A percentile compares a stretch with the other conserved stretches of the same genome.
phyloP scores from a whole-genome alignment of 2,797 vertebrate species.

The Geotrypetes seraphini region DNA sequence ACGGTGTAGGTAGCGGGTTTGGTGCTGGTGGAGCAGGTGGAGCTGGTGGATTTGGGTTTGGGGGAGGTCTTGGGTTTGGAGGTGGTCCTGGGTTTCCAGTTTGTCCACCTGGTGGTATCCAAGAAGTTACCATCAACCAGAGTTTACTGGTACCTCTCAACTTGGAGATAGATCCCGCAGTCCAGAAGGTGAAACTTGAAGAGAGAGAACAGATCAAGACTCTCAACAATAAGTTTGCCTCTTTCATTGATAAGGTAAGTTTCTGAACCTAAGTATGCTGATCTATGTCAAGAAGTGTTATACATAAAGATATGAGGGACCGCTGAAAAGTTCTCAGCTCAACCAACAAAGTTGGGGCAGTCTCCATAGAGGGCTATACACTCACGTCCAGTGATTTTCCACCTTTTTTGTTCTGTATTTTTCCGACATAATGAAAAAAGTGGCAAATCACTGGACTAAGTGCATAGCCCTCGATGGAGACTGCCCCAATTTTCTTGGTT shows the following conservation, averaged over 20 bases:
- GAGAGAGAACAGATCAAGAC: conserved; percentile 88
- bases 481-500: no score
- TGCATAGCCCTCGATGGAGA: no score
- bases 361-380: no score
- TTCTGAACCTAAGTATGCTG: no score
- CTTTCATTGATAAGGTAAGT: conserved; percentile 91
- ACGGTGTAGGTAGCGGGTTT: conserved; percentile 36
- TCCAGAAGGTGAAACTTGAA: conserved; percentile 67
- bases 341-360: no score
- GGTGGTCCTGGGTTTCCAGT: conserved; percentile 23
- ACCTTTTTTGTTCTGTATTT: no score
- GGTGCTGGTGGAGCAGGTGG: conserved; percentile 33
- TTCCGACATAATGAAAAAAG: no score
- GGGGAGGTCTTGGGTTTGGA: conserved; percentile 34
- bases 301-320: no score
- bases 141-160: conserved; percentile 74
- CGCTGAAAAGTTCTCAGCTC: no score
- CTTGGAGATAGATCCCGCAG: conserved; percentile 70
- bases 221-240: conserved; percentile 89
- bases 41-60: conserved; percentile 22
- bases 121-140: conserved; percentile 62
- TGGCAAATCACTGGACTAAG: no score
- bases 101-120: conserved; percentile 43
- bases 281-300: conserved; percentile 47
- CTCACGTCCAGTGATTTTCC: no score